phyloP scores from a whole-genome alignment of 2,797 vertebrate species.

The Scomberomorus guttatus region DNA sequence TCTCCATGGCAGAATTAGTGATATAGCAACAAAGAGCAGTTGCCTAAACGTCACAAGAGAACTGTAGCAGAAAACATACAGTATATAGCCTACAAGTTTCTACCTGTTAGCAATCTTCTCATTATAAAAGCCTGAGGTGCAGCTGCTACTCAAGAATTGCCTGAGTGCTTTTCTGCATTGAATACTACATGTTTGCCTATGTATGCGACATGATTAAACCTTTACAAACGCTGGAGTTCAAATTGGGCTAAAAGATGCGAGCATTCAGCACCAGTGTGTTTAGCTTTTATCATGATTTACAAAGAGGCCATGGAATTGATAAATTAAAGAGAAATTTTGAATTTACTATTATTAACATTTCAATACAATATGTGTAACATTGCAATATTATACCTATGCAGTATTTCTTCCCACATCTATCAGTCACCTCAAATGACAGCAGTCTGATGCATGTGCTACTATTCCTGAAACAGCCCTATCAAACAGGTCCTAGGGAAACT shows the following conservation, averaged over 20 bases:
- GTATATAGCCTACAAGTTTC: constrained; percentile 32
- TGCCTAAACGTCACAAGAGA: constrained; percentile 48
- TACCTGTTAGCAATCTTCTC: constrained; percentile 46
- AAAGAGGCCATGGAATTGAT: neutral
- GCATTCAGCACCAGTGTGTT: neutral
- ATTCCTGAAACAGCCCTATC: constrained; percentile 33
- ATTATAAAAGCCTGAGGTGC: constrained; percentile 34
- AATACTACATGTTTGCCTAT: constrained; percentile 5
- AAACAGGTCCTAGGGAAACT: constrained; percentile 52
- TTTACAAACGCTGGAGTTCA: neutral
- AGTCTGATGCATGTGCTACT: neutral
- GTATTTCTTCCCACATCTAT: neutral
- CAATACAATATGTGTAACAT: neutral
- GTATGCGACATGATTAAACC: constrained; percentile 1
- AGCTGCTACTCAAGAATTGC: constrained; percentile 32
- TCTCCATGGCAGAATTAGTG: constrained; percentile 80
- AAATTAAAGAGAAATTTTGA: neutral
- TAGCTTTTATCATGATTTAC: neutral
- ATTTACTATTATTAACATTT: neutral
- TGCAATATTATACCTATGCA: constrained; percentile 5
- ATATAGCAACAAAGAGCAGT: constrained; percentile 53
- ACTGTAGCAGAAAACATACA: constrained; percentile 35
- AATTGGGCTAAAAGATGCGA: neutral
- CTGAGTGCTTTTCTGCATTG: constrained; percentile 10
- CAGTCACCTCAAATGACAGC: constrained; percentile 1